Conservation (phyloP, 2,797 vertebrate species). For the Eutrigla gurnardus region DNA sequence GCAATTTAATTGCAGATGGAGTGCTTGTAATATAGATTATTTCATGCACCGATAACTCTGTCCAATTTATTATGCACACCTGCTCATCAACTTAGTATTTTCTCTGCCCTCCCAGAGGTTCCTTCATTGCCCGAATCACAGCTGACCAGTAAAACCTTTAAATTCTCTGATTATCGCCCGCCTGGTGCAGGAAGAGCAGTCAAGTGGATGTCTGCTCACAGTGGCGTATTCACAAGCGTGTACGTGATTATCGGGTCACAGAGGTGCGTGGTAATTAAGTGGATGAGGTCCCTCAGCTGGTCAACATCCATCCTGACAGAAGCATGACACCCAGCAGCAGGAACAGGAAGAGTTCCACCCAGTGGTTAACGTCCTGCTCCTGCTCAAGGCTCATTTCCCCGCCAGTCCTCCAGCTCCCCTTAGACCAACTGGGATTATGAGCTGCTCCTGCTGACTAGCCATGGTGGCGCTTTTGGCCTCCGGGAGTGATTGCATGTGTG, state of each 20-base stretch:
- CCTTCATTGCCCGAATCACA: not conserved
- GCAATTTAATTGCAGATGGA: constrained; percentile 11
- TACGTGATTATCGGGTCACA: constrained; percentile 33
- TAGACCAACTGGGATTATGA: constrained; percentile 29
- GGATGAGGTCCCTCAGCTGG: constrained; percentile 29
- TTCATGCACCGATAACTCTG: not conserved
- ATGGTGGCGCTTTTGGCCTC: constrained; percentile 1
- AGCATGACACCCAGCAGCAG: constrained; percentile 21
- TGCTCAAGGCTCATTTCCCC: not conserved
- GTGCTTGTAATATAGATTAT: not conserved
- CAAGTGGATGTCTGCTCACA: not conserved
- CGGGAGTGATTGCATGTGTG: constrained; percentile 38
- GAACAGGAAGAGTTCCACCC: constrained; percentile 8
- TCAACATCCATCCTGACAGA: constrained; percentile 42
- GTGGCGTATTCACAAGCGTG: constrained; percentile 4
- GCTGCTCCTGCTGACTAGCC: constrained; percentile 35
- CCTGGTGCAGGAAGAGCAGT: constrained; percentile 5
- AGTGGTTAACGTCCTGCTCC: constrained; percentile 20
- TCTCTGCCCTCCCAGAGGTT: not conserved
- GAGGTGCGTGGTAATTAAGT: constrained; percentile 48
- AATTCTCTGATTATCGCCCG: constrained; percentile 1
- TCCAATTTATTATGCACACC: not conserved
- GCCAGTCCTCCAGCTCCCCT: constrained; percentile 27
- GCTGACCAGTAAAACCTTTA: constrained; percentile 14
- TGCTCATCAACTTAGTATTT: not conserved